phyloP scores from a whole-genome alignment of 2,888 invertebrate species.

The Stenichneumon culpator region DNA sequence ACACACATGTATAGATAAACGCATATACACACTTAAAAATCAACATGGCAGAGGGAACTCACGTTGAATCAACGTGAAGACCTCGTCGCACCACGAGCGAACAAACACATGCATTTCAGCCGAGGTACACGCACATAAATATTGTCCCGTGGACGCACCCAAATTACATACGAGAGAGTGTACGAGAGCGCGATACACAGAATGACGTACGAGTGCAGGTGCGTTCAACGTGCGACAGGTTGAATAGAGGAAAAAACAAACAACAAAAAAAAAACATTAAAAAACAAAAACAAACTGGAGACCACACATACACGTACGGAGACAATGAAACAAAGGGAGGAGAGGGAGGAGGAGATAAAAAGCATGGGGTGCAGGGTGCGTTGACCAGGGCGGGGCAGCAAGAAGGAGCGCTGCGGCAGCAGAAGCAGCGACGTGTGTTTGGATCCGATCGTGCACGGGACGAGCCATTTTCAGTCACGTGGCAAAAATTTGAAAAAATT shows the following conservation, averaged over 20 bases:
- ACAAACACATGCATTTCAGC: conserved; percentile 38
- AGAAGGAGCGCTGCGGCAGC: conserved; percentile 47
- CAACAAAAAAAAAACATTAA: conserved; percentile 21
- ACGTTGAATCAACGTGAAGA: conserved; percentile 38
- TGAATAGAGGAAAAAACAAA: conserved; percentile 30
- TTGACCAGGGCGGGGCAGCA: conserved; percentile 64
- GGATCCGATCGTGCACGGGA: conserved; percentile 29
- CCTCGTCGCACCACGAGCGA: conserved; percentile 12
- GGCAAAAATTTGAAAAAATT: not conserved
- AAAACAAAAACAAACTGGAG: conserved; percentile 26
- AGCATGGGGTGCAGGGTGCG: conserved; percentile 68
- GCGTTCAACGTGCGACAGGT: conserved; percentile 43
- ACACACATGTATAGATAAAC: not conserved
- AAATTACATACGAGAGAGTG: conserved; percentile 45
- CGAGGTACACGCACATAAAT: conserved; percentile 54
- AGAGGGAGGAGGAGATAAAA: conserved; percentile 31
- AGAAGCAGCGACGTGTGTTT: conserved; percentile 54
- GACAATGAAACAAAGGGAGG: conserved; percentile 17
- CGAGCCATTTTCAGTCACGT: conserved; percentile 10
- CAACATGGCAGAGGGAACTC: conserved; percentile 33
- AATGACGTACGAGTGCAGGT: conserved; percentile 38
- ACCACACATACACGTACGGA: conserved; percentile 10
- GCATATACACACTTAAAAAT: conserved; percentile 6
- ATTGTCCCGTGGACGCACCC: conserved; percentile 52
- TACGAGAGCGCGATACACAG: conserved; percentile 31